Evolutionary conservation across 1,140 invertebrate genomes (phyloP).

Genomic region (Drosophila burlai): DNA sequence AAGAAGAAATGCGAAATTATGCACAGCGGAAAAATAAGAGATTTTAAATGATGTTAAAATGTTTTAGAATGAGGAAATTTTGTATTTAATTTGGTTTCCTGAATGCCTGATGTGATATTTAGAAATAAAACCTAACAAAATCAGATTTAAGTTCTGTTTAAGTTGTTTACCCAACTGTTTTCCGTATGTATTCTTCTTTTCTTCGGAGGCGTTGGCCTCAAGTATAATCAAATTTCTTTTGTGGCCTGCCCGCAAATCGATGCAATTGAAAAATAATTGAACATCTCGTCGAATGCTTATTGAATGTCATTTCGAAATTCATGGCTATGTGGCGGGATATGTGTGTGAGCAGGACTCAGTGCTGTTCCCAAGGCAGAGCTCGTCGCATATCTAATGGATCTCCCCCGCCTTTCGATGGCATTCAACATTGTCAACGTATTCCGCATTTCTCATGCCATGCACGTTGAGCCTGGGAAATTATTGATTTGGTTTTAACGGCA

Average conservation of each 20-base stretch:
- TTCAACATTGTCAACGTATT: conserved; percentile 48
- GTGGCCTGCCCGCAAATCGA: conserved; percentile 37
- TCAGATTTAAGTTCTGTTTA: too few species aligned
- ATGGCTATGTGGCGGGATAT: conserved; percentile 17
- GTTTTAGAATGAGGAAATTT: background rate
- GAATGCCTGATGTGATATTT: background rate
- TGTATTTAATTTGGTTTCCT: background rate
- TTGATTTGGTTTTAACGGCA: conserved; percentile 63
- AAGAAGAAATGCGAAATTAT: conserved; percentile 12
- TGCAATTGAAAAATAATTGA: conserved; percentile 69
- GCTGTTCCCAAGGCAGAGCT: background rate
- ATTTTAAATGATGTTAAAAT: background rate
- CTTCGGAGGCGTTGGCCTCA: conserved; percentile 4
- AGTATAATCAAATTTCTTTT: conserved; percentile 48
- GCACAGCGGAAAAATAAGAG: conserved; percentile 2
- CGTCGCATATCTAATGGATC: conserved; percentile 40
- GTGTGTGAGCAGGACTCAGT: background rate
- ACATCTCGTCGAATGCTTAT: conserved; percentile 54
- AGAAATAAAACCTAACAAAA: background rate
- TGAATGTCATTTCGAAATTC: conserved; percentile 58
- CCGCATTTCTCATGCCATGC: conserved; percentile 44
- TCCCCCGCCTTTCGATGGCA: conserved; percentile 11
- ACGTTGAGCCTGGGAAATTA: conserved; percentile 47
- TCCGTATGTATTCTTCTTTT: conserved; percentile 15
- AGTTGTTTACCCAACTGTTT: background rate